These are phyloP conservation scores for Bellardia bayeri DNA, from an alignment of 2,888 invertebrate species.

Conservation along the genomic window DNA sequence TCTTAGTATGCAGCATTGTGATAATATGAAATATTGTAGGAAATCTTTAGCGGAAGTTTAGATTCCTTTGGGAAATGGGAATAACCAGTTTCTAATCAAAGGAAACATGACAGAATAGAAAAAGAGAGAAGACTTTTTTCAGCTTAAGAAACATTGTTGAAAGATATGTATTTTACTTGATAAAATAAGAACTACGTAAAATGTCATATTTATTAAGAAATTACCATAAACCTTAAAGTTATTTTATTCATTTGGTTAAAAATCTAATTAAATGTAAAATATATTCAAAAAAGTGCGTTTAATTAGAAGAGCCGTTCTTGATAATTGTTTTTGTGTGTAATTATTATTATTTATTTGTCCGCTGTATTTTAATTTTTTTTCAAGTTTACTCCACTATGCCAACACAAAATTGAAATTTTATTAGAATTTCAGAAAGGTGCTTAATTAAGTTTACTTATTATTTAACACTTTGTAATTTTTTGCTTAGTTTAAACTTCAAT, in stretches of 20 bases:
- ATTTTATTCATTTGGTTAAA: too few relatives aligned
- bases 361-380: too few relatives aligned
- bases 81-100: not conserved
- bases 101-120: not conserved
- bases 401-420: not conserved
- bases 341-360: too few relatives aligned
- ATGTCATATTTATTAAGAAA: too few relatives aligned
- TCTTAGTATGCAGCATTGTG: not conserved
- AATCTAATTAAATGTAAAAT: too few relatives aligned
- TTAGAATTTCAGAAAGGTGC: not conserved
- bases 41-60: slow-evolving; percentile 38
- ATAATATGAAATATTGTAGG: not conserved
- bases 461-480: not conserved
- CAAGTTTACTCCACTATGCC: too few relatives aligned
- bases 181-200: too few relatives aligned
- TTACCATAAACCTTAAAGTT: too few relatives aligned
- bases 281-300: too few relatives aligned
- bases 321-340: too few relatives aligned
- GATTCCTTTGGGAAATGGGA: slow-evolving; percentile 19
- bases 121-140: not conserved
- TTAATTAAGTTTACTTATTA: not conserved
- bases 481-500: not conserved
- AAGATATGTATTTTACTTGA: too few relatives aligned
- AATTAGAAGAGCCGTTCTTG: too few relatives aligned
- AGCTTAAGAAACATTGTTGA: not conserved